Evolutionary conservation across 2,888 invertebrate species (phyloP).

Genomic region (Drosophila aldrichi): DNA sequence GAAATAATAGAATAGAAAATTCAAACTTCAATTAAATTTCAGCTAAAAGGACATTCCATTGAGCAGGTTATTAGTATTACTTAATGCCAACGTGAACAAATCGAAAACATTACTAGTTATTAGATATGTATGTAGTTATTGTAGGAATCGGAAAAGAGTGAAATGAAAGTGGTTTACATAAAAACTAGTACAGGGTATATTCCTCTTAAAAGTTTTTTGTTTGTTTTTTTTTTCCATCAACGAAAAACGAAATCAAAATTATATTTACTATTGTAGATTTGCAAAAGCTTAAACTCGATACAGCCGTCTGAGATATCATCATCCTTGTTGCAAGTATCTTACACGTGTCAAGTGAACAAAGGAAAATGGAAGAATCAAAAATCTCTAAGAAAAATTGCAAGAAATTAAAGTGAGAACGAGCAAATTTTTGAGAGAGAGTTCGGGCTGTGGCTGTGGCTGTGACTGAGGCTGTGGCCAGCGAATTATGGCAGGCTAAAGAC

Average conservation of each 20-base stretch:
- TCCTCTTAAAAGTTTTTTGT: not conserved
- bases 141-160: constrained; percentile 39
- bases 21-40: constrained; percentile 57
- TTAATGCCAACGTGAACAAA: constrained; percentile 65
- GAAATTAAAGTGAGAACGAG: constrained; percentile 63
- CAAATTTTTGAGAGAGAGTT: constrained; percentile 39
- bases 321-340: constrained; percentile 33
- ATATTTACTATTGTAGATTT: constrained; percentile 9
- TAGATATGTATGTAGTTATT: constrained; percentile 21
- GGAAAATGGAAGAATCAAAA: constrained; percentile 9
- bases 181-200: constrained; percentile 17
- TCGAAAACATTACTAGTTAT: constrained; percentile 28
- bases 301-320: constrained; percentile 9
- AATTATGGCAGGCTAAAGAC: constrained; percentile 11
- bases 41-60: constrained; percentile 74
- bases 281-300: constrained; percentile 19
- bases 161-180: constrained; percentile 29
- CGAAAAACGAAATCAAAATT: constrained; percentile 14
- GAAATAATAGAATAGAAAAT: constrained; percentile 43
- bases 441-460: not conserved
- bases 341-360: constrained; percentile 22
- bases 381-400: constrained; percentile 42
- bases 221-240: constrained; percentile 1
- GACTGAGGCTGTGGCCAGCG: not conserved
- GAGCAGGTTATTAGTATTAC: constrained; percentile 69